A percentile compares a stretch with the other conserved stretches of the same genome.
Evolutionary conservation across 2,113 vertebrate species (phyloP).

Genomic region (Limanda limanda): DNA sequence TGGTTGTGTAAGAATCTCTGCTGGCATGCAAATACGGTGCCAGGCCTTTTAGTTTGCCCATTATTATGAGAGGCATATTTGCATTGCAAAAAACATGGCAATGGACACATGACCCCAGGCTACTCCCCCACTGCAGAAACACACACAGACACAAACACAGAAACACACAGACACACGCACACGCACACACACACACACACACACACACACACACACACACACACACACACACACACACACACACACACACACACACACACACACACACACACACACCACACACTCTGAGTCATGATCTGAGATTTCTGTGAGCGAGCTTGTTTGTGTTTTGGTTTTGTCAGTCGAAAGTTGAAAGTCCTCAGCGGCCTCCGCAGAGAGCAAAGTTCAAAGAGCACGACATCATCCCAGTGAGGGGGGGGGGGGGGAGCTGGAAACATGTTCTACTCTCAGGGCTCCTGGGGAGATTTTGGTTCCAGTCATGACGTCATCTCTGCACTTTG

Average conservation of each 20-base stretch:
- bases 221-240: slow-evolving; percentile 24
- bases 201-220: slow-evolving; percentile 38
- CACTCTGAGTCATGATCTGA: slow-evolving; percentile 48
- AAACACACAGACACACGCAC: slow-evolving; percentile 29
- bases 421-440: slow-evolving; percentile 20
- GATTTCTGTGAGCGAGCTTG: slow-evolving; percentile 19
- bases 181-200: slow-evolving; percentile 35
- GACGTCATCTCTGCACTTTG: slow-evolving; percentile 5
- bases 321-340: slow-evolving; percentile 1
- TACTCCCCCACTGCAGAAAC: slow-evolving; percentile 25
- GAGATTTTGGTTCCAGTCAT: slow-evolving; percentile 28
- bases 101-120: slow-evolving; percentile 13
- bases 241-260: slow-evolving; percentile 43
- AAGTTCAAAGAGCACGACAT: slow-evolving; percentile 8
- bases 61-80: slow-evolving; percentile 61
- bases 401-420: slow-evolving; percentile 11
- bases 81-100: slow-evolving; percentile 67
- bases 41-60: slow-evolving; percentile 34
- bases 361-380: slow-evolving; percentile 34
- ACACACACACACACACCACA: slow-evolving; percentile 11
- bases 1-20: slow-evolving; percentile 39
- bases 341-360: slow-evolving; percentile 30
- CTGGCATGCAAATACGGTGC: slow-evolving; percentile 65
- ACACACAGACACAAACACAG: slow-evolving; percentile 20
- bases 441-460: slow-evolving; percentile 25